Percentiles rank a stretch among this genome's conserved stretches.
These are phyloP conservation scores for Stenolophus ochropezus DNA, from an alignment of 2,888 invertebrate species.

Conservation along the genomic window DNA sequence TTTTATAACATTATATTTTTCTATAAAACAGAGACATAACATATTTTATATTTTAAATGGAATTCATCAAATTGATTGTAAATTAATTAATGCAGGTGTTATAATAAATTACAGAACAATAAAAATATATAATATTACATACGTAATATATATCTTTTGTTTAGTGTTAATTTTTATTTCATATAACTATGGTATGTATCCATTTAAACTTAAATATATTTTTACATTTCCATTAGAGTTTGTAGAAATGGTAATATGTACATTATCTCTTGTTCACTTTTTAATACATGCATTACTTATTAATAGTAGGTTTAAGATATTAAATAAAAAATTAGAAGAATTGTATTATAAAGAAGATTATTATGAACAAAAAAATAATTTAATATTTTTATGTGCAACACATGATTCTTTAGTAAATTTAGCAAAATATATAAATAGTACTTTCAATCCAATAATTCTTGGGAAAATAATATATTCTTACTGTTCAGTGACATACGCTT, in stretches of 20 bases:
- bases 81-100: background rate
- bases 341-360: background rate
- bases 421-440: background rate
- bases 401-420: background rate
- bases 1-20: background rate
- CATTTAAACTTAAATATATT: too few species aligned
- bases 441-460: background rate
- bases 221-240: too few species aligned
- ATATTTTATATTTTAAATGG: background rate
- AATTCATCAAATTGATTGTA: background rate
- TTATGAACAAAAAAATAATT: background rate
- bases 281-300: background rate
- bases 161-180: background rate
- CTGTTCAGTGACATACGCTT: background rate
- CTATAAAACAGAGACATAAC: background rate
- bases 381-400: background rate
- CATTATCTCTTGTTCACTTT: background rate
- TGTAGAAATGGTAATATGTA: background rate
- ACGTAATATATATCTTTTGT: background rate
- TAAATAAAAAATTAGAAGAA: background rate
- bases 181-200: background rate
- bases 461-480: background rate
- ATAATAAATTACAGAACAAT: background rate
- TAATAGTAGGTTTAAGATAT: background rate
- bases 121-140: background rate